phyloP scores from a whole-genome alignment of 2,113 vertebrate genomes.

The Zosterops hypoxanthus region DNA sequence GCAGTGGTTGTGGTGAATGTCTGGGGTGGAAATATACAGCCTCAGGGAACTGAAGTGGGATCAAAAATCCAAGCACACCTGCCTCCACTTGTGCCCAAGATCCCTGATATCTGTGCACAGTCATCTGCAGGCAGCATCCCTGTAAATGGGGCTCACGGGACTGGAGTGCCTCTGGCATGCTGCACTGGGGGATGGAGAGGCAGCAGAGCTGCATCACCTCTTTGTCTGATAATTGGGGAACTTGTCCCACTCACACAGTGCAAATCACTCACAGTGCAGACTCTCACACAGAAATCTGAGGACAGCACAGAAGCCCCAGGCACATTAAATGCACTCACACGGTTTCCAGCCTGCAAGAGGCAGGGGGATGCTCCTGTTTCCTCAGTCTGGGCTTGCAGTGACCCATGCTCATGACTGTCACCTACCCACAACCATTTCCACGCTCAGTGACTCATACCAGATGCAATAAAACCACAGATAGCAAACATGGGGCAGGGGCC shows the following conservation, averaged over 20 bases:
- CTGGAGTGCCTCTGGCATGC: background rate
- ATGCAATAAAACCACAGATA: background rate
- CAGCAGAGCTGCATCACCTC: background rate
- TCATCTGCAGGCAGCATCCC: background rate
- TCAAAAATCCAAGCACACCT: background rate
- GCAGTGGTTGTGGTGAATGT: background rate
- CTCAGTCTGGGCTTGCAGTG: background rate
- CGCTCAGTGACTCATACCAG: background rate
- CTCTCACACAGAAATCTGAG: background rate
- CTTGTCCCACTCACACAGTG: background rate
- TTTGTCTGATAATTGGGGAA: background rate
- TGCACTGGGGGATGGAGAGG: rapidly evolving
- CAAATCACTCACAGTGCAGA: background rate
- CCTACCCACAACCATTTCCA: background rate
- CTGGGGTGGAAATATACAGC: background rate
- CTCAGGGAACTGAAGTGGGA: background rate
- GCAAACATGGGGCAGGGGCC: rapidly evolving
- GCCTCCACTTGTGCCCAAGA: background rate
- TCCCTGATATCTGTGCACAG: background rate
- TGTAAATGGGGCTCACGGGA: background rate
- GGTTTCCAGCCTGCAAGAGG: background rate
- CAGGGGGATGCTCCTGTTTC: background rate
- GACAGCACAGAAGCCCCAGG: background rate
- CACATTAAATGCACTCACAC: rapidly evolving
- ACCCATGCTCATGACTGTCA: background rate